These are phyloP conservation scores for Drosophila sturtevanti DNA, from an alignment of 1,140 invertebrate genomes.

Conservation along the genomic window DNA sequence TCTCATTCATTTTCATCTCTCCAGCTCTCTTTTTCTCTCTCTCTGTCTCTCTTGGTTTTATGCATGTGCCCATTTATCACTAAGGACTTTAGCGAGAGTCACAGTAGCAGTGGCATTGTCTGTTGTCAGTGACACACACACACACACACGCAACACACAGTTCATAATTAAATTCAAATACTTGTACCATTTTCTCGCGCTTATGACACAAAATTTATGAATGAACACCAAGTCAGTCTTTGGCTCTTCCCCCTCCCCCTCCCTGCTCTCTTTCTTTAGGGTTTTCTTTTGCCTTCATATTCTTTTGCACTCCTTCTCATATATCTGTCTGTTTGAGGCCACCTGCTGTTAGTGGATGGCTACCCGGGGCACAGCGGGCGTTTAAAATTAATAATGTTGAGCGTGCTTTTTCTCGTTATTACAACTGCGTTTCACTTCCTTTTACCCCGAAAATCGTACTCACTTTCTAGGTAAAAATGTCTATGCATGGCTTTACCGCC, in stretches of 20 bases:
- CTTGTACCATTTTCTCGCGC: constrained; percentile 73
- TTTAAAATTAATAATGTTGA: constrained; percentile 77
- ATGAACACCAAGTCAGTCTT: constrained; percentile 44
- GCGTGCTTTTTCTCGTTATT: constrained; percentile 35
- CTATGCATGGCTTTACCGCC: constrained; percentile 26
- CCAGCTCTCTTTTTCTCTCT: background rate
- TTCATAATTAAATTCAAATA: constrained; percentile 81
- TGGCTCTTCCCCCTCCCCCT: background rate
- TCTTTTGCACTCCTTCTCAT: background rate
- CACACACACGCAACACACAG: constrained; percentile 41
- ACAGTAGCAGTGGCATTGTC: constrained; percentile 60
- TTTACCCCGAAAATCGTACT: background rate
- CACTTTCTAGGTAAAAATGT: constrained; percentile 33
- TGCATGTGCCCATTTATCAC: constrained; percentile 65
- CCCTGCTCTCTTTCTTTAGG: background rate
- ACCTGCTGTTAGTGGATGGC: constrained; percentile 55
- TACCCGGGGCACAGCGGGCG: constrained; percentile 63
- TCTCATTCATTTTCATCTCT: constrained; percentile 42
- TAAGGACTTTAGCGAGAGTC: constrained; percentile 53
- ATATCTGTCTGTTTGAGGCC: constrained; percentile 24
- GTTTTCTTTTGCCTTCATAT: background rate
- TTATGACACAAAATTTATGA: constrained; percentile 78
- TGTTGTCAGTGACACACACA: constrained; percentile 41
- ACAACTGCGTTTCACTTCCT: constrained; percentile 15
- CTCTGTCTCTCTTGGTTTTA: background rate